phyloP scores from a whole-genome alignment of 2,888 invertebrate genomes.

The Drosophila aldrichi region DNA sequence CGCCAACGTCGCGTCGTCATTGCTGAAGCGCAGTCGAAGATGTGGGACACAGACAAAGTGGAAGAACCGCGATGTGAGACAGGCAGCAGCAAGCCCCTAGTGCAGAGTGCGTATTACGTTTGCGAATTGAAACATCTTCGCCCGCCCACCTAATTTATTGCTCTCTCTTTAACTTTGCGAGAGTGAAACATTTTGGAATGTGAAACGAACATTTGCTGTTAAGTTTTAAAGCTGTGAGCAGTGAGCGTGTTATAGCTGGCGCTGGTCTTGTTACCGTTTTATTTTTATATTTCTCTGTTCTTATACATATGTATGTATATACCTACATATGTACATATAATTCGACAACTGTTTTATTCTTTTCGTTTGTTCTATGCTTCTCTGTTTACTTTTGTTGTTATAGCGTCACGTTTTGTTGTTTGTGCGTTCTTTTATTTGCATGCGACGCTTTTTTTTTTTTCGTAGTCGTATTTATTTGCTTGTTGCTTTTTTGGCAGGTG shows the following conservation, averaged over 20 bases:
- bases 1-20: conserved; percentile 11
- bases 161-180: background rate
- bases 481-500: conserved; percentile 66
- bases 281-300: conserved; percentile 22
- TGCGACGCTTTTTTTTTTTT: conserved; percentile 43
- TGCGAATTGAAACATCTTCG: conserved; percentile 47
- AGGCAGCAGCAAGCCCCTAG: conserved; percentile 3
- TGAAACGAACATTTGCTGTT: conserved; percentile 47
- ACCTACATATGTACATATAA: background rate
- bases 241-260: conserved; percentile 10
- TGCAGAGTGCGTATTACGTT: conserved; percentile 22
- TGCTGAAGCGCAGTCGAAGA: conserved; percentile 46
- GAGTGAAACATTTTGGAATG: conserved; percentile 51
- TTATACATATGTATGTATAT: background rate
- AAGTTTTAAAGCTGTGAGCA: conserved; percentile 23
- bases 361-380: conserved; percentile 16
- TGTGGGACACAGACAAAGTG: conserved; percentile 59
- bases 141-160: conserved; percentile 8
- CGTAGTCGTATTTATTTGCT: conserved; percentile 53
- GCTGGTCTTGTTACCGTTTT: conserved; percentile 32
- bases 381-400: conserved; percentile 56
- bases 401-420: conserved; percentile 59
- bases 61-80: conserved; percentile 28
- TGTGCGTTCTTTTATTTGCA: conserved; percentile 48
- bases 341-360: conserved; percentile 32